Evolutionary conservation across 2,888 invertebrate genomes (phyloP).

Genomic region (Ophonus ardosiacus): DNA sequence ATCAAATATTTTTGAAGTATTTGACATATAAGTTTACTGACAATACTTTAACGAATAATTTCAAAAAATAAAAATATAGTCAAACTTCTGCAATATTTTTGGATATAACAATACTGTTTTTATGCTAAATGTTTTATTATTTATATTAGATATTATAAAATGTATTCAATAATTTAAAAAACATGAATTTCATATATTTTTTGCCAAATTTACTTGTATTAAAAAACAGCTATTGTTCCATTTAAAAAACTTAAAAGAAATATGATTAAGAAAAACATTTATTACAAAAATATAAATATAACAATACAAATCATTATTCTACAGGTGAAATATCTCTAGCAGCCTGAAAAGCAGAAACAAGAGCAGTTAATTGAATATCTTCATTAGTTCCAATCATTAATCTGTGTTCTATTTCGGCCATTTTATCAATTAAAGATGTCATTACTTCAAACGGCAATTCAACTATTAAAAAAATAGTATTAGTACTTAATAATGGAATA

Average conservation of each 20-base stretch:
- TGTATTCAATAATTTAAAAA: no score
- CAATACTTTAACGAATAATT: neutral
- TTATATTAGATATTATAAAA: no score
- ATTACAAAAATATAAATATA: conserved; percentile 41
- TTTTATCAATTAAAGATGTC: conserved; percentile 87
- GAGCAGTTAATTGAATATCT: conserved; percentile 91
- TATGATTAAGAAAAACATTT: conserved; percentile 1
- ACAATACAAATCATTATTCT: conserved; percentile 60
- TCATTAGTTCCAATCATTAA: conserved; percentile 93
- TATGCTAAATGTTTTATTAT: no score
- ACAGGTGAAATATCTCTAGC: conserved; percentile 80
- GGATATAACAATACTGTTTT: no score
- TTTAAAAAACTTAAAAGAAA: neutral
- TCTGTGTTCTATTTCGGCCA: conserved; percentile 94
- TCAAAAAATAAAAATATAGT: no score
- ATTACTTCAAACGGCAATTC: conserved; percentile 90
- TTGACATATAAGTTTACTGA: conserved; percentile 7
- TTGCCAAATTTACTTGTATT: no score
- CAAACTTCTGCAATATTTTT: no score
- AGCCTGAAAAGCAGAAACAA: conserved; percentile 92
- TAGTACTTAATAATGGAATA: no score
- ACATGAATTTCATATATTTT: no score
- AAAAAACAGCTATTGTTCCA: neutral
- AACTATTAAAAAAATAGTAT: conserved; percentile 78
- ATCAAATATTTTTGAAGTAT: neutral